Evolutionary conservation across 2,113 vertebrate genomes (phyloP), one percentile per base, ranked within the genome.

Genomic region (Callipepla californica): DNA sequence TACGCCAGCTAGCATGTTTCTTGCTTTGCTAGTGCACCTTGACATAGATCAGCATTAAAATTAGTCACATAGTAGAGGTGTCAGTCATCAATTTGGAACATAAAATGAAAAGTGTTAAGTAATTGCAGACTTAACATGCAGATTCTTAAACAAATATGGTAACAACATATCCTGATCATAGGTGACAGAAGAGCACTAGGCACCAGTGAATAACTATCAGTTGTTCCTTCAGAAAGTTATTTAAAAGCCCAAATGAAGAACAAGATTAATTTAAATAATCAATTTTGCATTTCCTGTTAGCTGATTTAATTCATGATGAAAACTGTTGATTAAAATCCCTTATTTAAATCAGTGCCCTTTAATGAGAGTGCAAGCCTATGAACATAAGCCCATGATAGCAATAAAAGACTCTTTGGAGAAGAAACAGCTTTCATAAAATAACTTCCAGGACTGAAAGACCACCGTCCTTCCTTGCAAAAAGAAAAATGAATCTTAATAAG

Each of bases 241-340:
- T 90, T 0, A 93, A 90, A 88, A 88, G 22, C 86, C 92, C 51
- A 89, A 95, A 83, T 86, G 57, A 80, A 90, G 85, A 91, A 83
- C 50, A 80, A 88, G 92, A 83, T 80, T 94, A 80, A 93, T 94
- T 94, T 87, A 90, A 93, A 88, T 81, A 92, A 96, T 93, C 72
- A 93, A 25, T 75, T 92, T 81, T 75, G 68, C 88, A 66, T 90
- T 96, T 94, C 90, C 90, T 92, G 65, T 65, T 90, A 78, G 88
- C 61, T 95, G 83, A 93, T 95, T 94, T 92, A 94, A 93, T 80
- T 80, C 50, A n/a, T n/a, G 93, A 92, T 86, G 73, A 80, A 92
- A 93, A 85, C 21, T 53, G 78, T 73, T 95, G 90, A 94, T 91
- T 87, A 89, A 92, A 91, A 73, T 15, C 85, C 87, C 57, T 68